Conservation (phyloP, 2,113 vertebrate genomes). For the Microtus ochrogaster region DNA sequence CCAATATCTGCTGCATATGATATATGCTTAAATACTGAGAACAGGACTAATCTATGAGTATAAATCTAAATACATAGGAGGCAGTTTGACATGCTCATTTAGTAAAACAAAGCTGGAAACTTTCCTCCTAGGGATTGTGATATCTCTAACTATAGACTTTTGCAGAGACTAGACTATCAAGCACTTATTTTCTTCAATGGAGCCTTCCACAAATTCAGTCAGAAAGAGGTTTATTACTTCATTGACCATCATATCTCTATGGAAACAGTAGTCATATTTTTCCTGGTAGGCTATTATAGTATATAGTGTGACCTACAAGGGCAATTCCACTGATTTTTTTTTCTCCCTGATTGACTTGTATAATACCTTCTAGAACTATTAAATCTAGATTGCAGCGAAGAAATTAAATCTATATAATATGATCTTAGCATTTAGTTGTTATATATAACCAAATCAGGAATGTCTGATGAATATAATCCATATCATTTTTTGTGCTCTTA, state of each 20-base stretch:
- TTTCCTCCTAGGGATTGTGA: background rate
- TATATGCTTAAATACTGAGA: background rate
- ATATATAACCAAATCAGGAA: background rate
- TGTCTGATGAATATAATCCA: background rate
- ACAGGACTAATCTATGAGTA: background rate
- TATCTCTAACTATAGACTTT: background rate
- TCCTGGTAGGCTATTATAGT: background rate
- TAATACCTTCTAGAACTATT: background rate
- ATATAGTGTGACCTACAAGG: background rate
- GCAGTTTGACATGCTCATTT: background rate
- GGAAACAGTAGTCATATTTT: background rate
- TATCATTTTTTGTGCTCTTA: background rate
- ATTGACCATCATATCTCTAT: no score
- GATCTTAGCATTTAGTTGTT: background rate
- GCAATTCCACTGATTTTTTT: background rate
- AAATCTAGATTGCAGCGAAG: background rate
- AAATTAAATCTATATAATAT: background rate
- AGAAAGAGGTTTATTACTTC: background rate
- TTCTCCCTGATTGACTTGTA: background rate
- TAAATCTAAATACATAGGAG: background rate
- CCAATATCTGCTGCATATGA: no score
- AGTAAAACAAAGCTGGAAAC: background rate
- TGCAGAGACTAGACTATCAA: background rate
- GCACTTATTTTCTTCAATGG: background rate
- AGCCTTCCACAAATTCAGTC: background rate